Base-by-base conservation (phyloP, 2,888 invertebrate species). In the Epistrophella euchroma region DNA sequence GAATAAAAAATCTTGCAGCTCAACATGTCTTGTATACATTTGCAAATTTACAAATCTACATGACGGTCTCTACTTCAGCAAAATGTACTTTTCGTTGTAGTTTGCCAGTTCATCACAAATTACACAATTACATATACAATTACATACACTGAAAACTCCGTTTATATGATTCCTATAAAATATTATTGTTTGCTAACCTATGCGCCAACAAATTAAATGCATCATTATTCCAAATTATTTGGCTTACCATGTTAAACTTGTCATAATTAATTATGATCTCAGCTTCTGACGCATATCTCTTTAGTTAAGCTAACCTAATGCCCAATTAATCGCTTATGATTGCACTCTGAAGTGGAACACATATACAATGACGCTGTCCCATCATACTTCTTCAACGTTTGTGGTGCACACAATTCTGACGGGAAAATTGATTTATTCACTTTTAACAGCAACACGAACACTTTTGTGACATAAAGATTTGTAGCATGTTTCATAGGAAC, bases 211-310 rank as follows among this genome's bases (percentile, higher is more conserved):
- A 71, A 25, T 28, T n/a, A 52, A 58, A 74, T 75, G 58, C 83
- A 64, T 74, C 78, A 85, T 85, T 80, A 75, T 80, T 75, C 35
- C 37, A 60, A 64, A 62, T 22, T 13, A 37, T 75, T 45, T 76
- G 76, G 19, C 15, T 45, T 74, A 32, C 50, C 81, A 81, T 86
- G 81, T 70, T 17, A 35, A 37, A 70, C 80, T 71, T 84, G 73
- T 72, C 81, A 77, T 77, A 86, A 86, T 82, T 86, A 86, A 86
- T 86, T 86, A 82, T 82, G 86, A 82, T 86, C 78, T 78, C 82
- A 78, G 74, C 60, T 50, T 77, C 22, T 56, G 35, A n/a, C 2
- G 9, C 73, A 68, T 47, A 74, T 74, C 43, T 28, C 25, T 71
- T 28, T 47, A 40, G 45, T 62, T 56, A 25, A 78, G 19, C 71